Percentiles rank a stretch among this genome's conserved stretches.
phyloP scores from a whole-genome alignment of 2,113 vertebrate species.

The Ctenomys sociabilis region DNA sequence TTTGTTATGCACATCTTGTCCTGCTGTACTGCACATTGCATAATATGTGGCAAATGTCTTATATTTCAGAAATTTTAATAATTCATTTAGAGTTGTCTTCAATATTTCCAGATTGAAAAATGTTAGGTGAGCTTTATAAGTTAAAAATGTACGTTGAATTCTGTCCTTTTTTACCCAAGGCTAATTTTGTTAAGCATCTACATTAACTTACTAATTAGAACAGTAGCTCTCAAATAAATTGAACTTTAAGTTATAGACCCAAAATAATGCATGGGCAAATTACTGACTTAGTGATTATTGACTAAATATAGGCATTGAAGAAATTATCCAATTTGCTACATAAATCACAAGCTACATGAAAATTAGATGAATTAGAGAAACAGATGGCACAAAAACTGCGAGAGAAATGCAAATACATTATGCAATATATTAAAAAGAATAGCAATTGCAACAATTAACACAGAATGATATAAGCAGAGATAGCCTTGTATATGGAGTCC shows the following conservation, averaged over 20 bases:
- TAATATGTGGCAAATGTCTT: not conserved
- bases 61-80: constrained; percentile 40
- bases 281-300: constrained; percentile 16
- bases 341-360: constrained; percentile 33
- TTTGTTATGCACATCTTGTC: not conserved
- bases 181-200: constrained; percentile 59
- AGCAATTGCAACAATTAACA: not conserved
- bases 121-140: not conserved
- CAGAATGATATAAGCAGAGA: not conserved
- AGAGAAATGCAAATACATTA: constrained; percentile 8
- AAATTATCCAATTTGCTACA: constrained; percentile 31
- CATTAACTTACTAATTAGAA: constrained; percentile 45
- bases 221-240: not conserved
- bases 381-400: not conserved
- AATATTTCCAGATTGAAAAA: constrained; percentile 47
- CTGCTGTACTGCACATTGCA: not conserved
- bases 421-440: constrained; percentile 5
- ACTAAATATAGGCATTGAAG: constrained; percentile 37
- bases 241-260: constrained; percentile 20
- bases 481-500: fast-evolving
- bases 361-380: constrained; percentile 41
- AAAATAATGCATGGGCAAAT: constrained; percentile 14
- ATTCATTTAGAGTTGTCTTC: not conserved
- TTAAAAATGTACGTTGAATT: not conserved
- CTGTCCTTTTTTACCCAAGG: constrained; percentile 20